Percentiles rank a stretch among this genome's conserved stretches.
Evolutionary conservation across 2,113 vertebrate species (phyloP).

Genomic region (Urocitellus parryii): DNA sequence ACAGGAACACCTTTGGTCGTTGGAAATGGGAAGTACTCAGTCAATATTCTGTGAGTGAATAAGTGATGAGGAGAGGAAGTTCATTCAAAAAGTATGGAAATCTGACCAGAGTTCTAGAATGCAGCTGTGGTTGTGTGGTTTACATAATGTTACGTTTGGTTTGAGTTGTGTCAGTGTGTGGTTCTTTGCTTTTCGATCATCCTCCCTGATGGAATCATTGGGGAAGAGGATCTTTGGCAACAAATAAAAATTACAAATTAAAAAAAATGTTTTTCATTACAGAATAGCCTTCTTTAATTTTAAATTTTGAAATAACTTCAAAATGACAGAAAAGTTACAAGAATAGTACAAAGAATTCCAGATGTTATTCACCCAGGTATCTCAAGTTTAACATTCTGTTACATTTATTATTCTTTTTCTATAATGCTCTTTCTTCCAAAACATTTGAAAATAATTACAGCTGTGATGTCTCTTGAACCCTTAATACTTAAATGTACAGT

Average conservation of each 20-base stretch:
- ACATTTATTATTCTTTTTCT: background rate
- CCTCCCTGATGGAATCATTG: background rate
- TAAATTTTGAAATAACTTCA: conserved; percentile 7
- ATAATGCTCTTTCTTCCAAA: background rate
- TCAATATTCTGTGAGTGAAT: background rate
- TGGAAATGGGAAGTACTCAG: background rate
- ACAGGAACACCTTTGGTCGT: background rate
- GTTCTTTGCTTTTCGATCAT: background rate
- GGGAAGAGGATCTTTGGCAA: background rate
- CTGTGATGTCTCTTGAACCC: background rate
- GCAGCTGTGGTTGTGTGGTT: background rate
- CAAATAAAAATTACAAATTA: background rate
- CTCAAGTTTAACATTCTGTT: conserved; percentile 9
- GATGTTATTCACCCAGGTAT: background rate
- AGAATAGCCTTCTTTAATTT: background rate
- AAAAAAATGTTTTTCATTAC: background rate
- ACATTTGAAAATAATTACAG: conserved; percentile 22
- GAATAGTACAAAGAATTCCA: conserved; percentile 14
- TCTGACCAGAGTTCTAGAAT: background rate
- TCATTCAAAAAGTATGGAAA: background rate
- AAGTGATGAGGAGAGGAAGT: background rate
- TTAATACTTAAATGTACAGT: background rate
- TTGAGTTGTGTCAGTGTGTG: background rate
- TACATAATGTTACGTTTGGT: background rate
- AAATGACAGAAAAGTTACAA: background rate